A percentile compares a stretch with the other conserved stretches of the same genome.
Evolutionary conservation across 2,797 vertebrate genomes (phyloP).

Genomic region (Rhyacichthys aspro): DNA sequence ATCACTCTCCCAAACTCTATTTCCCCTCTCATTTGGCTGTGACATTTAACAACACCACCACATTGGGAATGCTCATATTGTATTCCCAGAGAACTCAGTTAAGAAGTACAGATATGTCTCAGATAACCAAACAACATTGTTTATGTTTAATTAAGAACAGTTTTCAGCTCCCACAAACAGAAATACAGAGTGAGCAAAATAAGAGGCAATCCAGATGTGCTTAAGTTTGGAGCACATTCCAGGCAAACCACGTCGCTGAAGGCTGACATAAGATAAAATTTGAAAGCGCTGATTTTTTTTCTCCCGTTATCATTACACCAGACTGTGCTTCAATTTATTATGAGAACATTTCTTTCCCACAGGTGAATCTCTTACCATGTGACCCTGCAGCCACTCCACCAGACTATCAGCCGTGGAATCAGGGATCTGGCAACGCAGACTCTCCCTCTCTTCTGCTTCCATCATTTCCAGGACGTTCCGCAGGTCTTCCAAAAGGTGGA

Average conservation of each 20-base stretch:
- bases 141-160: not conserved
- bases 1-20: conserved; percentile 38
- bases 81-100: conserved; percentile 35
- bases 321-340: too few relatives aligned
- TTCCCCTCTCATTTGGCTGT: conserved; percentile 35
- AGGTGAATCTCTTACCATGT: conserved; percentile 81
- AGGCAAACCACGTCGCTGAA: not conserved
- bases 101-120: conserved; percentile 23
- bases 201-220: conserved; percentile 47
- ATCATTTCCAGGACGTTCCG: conserved; percentile 91
- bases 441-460: conserved; percentile 92
- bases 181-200: conserved; percentile 6
- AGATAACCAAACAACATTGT: conserved; percentile 42
- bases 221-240: conserved; percentile 26
- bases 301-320: not conserved
- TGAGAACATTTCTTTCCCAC: too few relatives aligned
- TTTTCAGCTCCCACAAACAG: not conserved
- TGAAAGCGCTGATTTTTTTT: not conserved
- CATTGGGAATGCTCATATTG: conserved; percentile 15
- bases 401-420: conserved; percentile 90
- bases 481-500: conserved; percentile 94
- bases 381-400: conserved; percentile 92
- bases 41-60: conserved; percentile 34
- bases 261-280: not conserved
- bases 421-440: conserved; percentile 92